Evolutionary conservation across 2,888 invertebrate genomes (phyloP), one percentile per base, ranked within the genome.

Genomic region (Tenthredo scrophulariae): DNA sequence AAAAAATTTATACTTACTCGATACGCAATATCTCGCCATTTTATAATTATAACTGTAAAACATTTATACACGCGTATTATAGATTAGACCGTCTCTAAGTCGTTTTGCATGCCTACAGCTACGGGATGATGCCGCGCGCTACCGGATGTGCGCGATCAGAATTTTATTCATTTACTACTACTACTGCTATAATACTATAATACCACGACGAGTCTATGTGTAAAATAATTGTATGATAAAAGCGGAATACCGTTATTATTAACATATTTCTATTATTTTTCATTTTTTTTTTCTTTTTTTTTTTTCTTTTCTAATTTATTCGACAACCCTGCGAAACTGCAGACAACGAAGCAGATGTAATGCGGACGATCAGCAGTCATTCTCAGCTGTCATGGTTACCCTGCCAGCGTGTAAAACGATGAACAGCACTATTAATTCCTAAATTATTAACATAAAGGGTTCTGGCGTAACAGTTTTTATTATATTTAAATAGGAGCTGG

Each of bases 101-200:
- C 70, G 43, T 75, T 75, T 75, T 46, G 75, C 75, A 75, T 75
- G 75, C 75, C 37, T 70, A 26, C 62, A 26, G 62, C 37, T 70
- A 26, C 62, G 62, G 62, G 70, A 70, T 70, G 70, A 70, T n/a
- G 33, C 18, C 33, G 22, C 18, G 62, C 15, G 58, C 37, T 37
- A 62, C 80, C 80, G 80, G 80, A 80, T 62, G 80, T 26, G 62
- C 80, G 80, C 80, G 80, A 62, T 80, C 80, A 62, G 80, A 80
- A 80, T 80, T 80, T 67, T 67, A 67, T 33, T 54, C 54, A 54
- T 54, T 54, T 1, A 54, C 15, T 37, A 54, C 15, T 33, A 33
- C 18, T 1, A 33, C 33, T 33, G 33, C 33, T 58, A 33, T 15
- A 5, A 43, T 15, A 6, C 72, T 18, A 43, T 15, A 6, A 43